Base-by-base conservation (phyloP, 2,888 invertebrate genomes). In the Phalera bucephala region DNA sequence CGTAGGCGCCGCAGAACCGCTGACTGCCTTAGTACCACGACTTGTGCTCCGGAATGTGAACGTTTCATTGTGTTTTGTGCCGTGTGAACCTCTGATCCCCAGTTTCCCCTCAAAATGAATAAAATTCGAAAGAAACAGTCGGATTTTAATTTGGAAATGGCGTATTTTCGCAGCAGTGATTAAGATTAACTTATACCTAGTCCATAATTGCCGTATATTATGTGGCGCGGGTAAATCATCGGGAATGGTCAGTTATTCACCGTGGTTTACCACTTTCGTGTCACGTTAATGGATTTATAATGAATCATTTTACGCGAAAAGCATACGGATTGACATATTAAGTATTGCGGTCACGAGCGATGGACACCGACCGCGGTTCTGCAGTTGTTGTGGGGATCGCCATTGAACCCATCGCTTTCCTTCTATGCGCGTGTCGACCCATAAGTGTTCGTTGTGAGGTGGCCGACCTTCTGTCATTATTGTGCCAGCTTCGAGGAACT, bases 311-410 rank as follows among this genome's bases (percentile, higher is more conserved):
- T 31, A 38, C 45, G 26, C 32, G 44, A 29, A 33, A 25, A 37
- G 51, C 45, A 51, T 59, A 53, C 45, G 12, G 41, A 52, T 49
- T 30, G 47, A 43, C 42, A 36, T 36, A 44, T 57, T 54, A 31
- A 40, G 36, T 40, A 59, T 50, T 47, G 57, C 47, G 57, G 55
- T 59, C 51, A 52, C 54, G 56, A 55, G 49, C 51, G 45, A 59
- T 57, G 57, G 57, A 33, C 46, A 19, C 2, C 27, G 44, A 32
- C 34, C 3, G 25, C 11, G 10, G 27, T 33, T 13, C 21, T 6
- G 20, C 25, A 2, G 1, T 10, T 19, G 19, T 11, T 19, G 19
- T 11, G 29, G 13, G 27, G 11, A 8, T 32, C 29, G 33, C 31
- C 45, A 45, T 37, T 39, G 36, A 39, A 36, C 32, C 27, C 31